Base-by-base conservation (phyloP, 2,113 vertebrate species). In the Pygoscelis antarcticus region DNA sequence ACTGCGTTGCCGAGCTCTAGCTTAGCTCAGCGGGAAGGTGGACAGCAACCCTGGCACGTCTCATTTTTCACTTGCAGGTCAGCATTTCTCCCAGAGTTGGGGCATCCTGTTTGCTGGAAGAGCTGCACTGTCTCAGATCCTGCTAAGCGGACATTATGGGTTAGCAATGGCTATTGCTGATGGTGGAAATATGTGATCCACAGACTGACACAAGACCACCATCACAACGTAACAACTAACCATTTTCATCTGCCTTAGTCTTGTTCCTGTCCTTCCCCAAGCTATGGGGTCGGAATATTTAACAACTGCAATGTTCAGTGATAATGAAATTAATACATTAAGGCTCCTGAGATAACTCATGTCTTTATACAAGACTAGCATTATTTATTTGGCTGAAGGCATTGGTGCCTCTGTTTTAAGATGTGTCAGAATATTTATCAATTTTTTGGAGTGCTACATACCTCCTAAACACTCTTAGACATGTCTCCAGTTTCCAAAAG, bases 331-430 rank as follows among this genome's bases (percentile, higher is more conserved):
- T 16, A 87, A 82, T 92, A 42, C 15, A 32, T 42, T 61, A 27
- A 84, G 30, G 34, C 19, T 93, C 11, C 40, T 82, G 69, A 87
- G 52, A 55, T 71, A 93, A 69, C 40, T 87, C 30, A 19, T 69
- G 74, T 91, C 80, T 84, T 90, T 79, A 26, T 76, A 70, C 32
- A 58, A 80, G 11, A 66, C 77, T 71, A 94, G 17, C n/a, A 30
- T 91, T 85, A 77, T 71, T 93, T 87, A 54, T 93, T 91, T 96
- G 81, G 46, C 91, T 93, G 74, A 80, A 93, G 78, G 71, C 71
- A 72, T 68, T 86, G 26, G 9, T 89, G 77, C 22, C 60, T 89
- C 54, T 52, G 38, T 91, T 96, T 83, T 88, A 93, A 86, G 84
- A 93, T 30, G 64, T 60, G 71, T 86, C 79, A 90, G 85, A 84